Percentiles rank a stretch among this genome's conserved stretches.
phyloP scores from a whole-genome alignment of 2,113 vertebrate genomes.

The Neogobius melanostomus region DNA sequence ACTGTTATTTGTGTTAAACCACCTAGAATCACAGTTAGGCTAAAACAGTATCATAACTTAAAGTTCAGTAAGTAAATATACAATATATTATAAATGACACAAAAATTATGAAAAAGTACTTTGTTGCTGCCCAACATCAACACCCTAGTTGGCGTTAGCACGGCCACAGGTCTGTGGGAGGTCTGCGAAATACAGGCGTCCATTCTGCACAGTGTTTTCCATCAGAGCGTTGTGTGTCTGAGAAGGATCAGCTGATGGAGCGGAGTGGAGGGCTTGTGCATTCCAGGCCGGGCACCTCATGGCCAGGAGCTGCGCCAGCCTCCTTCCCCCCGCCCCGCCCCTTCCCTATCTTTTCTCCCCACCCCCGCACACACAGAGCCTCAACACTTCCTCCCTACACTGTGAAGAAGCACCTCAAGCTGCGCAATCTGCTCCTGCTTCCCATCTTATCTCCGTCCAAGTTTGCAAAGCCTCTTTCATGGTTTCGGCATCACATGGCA shows the following conservation, averaged over 20 bases:
- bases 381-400: slow-evolving; percentile 61
- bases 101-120: background rate
- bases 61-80: too few species aligned
- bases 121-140: background rate
- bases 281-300: slow-evolving; percentile 65
- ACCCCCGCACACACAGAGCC: slow-evolving; percentile 24
- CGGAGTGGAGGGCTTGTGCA: slow-evolving; percentile 45
- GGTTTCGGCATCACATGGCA: slow-evolving; percentile 14
- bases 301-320: slow-evolving; percentile 61
- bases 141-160: background rate
- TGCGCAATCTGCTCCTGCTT: slow-evolving; percentile 65
- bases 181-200: slow-evolving; percentile 26
- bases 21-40: too few species aligned
- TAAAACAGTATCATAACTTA: too few species aligned
- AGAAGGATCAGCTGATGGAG: slow-evolving; percentile 63
- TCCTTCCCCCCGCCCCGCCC: slow-evolving; percentile 19
- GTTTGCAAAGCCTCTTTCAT: slow-evolving; percentile 48
- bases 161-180: slow-evolving; percentile 25
- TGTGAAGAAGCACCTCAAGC: slow-evolving; percentile 64
- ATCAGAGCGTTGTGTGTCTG: slow-evolving; percentile 26
- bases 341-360: slow-evolving; percentile 21
- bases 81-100: too few species aligned
- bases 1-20: too few species aligned
- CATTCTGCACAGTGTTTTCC: slow-evolving; percentile 32
- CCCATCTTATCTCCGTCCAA: slow-evolving; percentile 40